Conservation (phyloP, 2,888 invertebrate genomes). For the Conistra vaccinii region DNA sequence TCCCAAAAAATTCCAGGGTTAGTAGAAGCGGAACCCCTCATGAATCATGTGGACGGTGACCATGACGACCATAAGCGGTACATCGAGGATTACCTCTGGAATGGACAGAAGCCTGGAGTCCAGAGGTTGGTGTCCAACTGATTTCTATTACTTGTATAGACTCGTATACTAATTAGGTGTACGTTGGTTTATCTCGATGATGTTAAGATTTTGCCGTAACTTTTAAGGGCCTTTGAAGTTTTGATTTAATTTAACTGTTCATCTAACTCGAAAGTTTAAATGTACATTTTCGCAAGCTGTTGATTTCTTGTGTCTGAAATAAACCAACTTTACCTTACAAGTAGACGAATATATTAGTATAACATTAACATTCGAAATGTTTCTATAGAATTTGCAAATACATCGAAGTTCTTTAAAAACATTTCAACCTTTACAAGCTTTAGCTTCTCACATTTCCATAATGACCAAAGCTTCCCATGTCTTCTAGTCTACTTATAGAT, state of each 20-base stretch:
- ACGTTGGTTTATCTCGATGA: constrained; percentile 50
- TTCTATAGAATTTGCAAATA: constrained; percentile 52
- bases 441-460: constrained; percentile 79
- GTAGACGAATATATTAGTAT: constrained; percentile 38
- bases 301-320: constrained; percentile 14
- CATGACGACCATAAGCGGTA: constrained; percentile 87
- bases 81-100: constrained; percentile 89
- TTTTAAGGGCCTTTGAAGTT: not conserved
- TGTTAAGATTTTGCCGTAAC: not conserved
- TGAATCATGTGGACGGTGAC: constrained; percentile 92
- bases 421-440: constrained; percentile 73
- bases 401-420: constrained; percentile 65
- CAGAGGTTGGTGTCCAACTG: constrained; percentile 80
- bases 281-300: constrained; percentile 4
- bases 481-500: constrained; percentile 82
- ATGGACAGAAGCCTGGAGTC: constrained; percentile 88
- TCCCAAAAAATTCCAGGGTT: constrained; percentile 84
- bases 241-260: constrained; percentile 7
- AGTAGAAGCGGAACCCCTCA: constrained; percentile 94
- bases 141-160: constrained; percentile 13
- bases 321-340: constrained; percentile 50
- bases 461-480: constrained; percentile 76
- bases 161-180: constrained; percentile 13
- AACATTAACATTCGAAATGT: constrained; percentile 59
- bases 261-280: not conserved